Conservation (phyloP, 23 tunicate genomes). For the Corella eumyota region DNA sequence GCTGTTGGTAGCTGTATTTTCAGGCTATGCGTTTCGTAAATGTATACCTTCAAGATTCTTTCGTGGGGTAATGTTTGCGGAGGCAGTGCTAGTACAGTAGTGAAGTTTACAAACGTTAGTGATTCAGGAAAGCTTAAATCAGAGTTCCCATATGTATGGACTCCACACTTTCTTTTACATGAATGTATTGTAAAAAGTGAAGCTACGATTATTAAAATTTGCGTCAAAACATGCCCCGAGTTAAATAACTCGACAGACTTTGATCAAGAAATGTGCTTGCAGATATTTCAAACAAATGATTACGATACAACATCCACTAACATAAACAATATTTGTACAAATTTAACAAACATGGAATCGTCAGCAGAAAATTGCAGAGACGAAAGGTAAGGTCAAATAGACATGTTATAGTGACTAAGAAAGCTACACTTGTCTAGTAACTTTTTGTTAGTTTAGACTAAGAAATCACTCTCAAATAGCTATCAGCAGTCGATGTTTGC, state of each 20-base stretch:
- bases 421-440: too few relatives aligned
- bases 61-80: slow-evolving; percentile 82
- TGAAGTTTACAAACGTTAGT: slow-evolving; percentile 5
- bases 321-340: too few relatives aligned
- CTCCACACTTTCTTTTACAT: slow-evolving; percentile 1
- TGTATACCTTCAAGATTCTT: slow-evolving; percentile 27
- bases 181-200: neutral
- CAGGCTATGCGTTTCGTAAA: slow-evolving; percentile 28
- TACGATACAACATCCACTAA: too few relatives aligned
- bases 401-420: too few relatives aligned
- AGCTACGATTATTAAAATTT: slow-evolving; percentile 15
- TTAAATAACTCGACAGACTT: neutral
- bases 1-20: neutral
- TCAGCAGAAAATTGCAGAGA: too few relatives aligned
- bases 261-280: slow-evolving; percentile 8
- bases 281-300: slow-evolving; percentile 17
- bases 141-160: slow-evolving; percentile 30
- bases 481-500: slow-evolving; percentile 33
- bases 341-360: too few relatives aligned
- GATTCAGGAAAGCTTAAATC: slow-evolving; percentile 32
- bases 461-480: neutral
- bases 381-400: too few relatives aligned
- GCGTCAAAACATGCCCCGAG: slow-evolving; percentile 35
- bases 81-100: slow-evolving; percentile 6
- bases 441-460: neutral